Percentiles rank a stretch among this genome's conserved stretches.
Evolutionary conservation across 2,113 vertebrate genomes (phyloP).

Genomic region (Caranx melampygus): DNA sequence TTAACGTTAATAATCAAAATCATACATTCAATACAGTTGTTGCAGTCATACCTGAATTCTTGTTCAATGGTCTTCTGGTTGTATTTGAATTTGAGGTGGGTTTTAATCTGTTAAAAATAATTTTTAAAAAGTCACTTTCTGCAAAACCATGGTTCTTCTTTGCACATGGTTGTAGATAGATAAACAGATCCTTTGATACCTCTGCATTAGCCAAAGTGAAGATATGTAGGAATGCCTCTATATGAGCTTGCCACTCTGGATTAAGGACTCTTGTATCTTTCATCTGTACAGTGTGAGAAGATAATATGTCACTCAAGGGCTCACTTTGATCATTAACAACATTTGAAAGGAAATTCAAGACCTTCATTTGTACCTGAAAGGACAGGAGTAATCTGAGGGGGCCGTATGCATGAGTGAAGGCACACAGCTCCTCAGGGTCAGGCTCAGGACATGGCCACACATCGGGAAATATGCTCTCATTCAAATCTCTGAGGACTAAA

Average conservation of each 20-base stretch:
- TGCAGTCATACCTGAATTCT: conserved; percentile 73
- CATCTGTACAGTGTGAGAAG: conserved; percentile 67
- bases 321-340: not conserved
- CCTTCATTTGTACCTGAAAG: conserved; percentile 67
- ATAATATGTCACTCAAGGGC: not conserved
- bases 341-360: not conserved
- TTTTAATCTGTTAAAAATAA: conserved; percentile 67
- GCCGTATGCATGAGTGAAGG: conserved; percentile 70
- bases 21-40: too few species aligned
- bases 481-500: conserved; percentile 53
- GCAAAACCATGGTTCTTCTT: too few species aligned
- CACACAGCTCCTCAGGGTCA: conserved; percentile 73
- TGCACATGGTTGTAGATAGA: not conserved
- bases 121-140: not conserved
- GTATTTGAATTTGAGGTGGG: conserved; percentile 70
- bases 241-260: conserved; percentile 58
- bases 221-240: conserved; percentile 81
- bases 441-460: conserved; percentile 31
- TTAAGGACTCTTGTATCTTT: conserved; percentile 57
- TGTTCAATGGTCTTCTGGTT: conserved; percentile 38
- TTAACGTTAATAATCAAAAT: not conserved
- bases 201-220: conserved; percentile 82
- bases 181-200: conserved; percentile 71
- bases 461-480: conserved; percentile 40
- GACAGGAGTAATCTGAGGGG: conserved; percentile 67